Base-by-base conservation (phyloP, 2,113 vertebrate genomes). In the Urocitellus parryii region DNA sequence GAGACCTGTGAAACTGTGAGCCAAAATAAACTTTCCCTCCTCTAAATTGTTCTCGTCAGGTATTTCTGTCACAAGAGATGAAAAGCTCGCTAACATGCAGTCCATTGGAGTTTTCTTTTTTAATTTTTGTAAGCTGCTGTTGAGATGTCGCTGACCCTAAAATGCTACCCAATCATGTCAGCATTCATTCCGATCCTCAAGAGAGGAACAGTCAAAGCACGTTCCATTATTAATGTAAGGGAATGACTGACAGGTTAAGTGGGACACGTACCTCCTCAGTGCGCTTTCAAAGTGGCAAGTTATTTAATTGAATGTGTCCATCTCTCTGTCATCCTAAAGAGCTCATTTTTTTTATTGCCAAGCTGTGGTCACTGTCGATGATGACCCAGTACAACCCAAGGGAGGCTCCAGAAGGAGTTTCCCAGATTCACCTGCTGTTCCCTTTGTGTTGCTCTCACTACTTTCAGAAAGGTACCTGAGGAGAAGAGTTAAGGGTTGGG, bases 161-260 rank as follows among this genome's bases (percentile, higher is more conserved):
- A 91, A 80, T 68, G 42, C 51, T 91, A 88, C 82, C n/a, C 58
- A 91, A 88, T 85, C 53, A 22, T 76, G 82, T 67, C 76, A 61
- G 78, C 1, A 5, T 80, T 90, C 42, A 34, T 80, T 92, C 70
- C 90, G 94, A 63, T 63, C 53, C 87, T 91, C 9, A 0, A 39
- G 72, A 93, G 48, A 61, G 92, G 61, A 80, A 32, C 34, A 77
- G 51, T 73, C 89, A 91, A 91, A 91, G 76, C 76, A 79, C 25
- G 72, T 53, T 92, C 37, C 42, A n/a, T 96, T 95, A 84, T 94
- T 97, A 89, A 82, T 87, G 91, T 95, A 90, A 88, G 77, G 68
- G 67, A 65, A 17, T 83, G 91, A 79, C 42, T 93, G 90, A 94
- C 3, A 78, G 96, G 85, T 91, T 89, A 80, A 72, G 86, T 4